Evolutionary conservation across 1,140 invertebrate species (phyloP), one percentile per base, ranked within the genome.

Genomic region (Meloidogyne floridensis): DNA sequence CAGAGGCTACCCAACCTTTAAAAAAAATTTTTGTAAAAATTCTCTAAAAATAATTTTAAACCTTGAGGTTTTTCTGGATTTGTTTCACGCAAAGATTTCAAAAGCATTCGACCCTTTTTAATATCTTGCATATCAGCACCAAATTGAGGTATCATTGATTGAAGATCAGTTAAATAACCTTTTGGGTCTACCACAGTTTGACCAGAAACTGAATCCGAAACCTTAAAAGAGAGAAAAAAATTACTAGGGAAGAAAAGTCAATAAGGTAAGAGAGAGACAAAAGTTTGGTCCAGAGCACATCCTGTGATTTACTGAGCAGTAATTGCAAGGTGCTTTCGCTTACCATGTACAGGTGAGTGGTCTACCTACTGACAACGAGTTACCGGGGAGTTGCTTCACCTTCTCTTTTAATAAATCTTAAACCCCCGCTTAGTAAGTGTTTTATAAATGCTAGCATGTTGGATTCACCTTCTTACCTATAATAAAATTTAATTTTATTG

Each of bases 151-250:
- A 99, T 95, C 96, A 99, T 98, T 65, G 95, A 97, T 89, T 99
- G 96, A 53, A 99, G 91, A 91, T 99, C 97, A 5, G 98, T 99
- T 9, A 99, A 92, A 90, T 99, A 99, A 11, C 97, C 97, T 91
- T 99, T 99, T 0, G 98, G 97, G 92, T 99, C 98, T 2, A 99
- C 96, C 0, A 99, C 97, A 20, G 98, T 99, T 92, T 99, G 98
- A 5, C 98, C 98, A 51, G 94, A 95, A 1, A 99, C 97, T 8
- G 97, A 98, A 92, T 99, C 97, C 0, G 97, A 99, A 13, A 97
- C 94, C 91, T 92, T 42, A 81, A 87, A 82, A 53, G 15, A 32
- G 9, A 56, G n/a, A n/a, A n/a, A 71, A 59, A 77, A 42, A 76
- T 59, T 8, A 20, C 15, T 11, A 76, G 11, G 79, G 7, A 69